phyloP scores from a whole-genome alignment of 35 echinoderm and acorn worm genomes.

The Acanthaster planci region DNA sequence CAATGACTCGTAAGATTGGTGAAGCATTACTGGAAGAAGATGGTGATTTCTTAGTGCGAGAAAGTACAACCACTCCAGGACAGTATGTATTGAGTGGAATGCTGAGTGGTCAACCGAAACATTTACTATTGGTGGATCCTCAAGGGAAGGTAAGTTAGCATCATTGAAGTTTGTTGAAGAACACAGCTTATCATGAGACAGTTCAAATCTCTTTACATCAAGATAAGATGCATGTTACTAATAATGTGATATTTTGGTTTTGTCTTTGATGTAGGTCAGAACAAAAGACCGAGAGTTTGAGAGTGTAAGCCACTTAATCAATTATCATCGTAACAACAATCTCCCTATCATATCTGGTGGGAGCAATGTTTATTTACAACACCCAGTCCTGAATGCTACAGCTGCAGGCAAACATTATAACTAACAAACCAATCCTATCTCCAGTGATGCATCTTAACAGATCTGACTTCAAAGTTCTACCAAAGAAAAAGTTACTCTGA shows the following conservation, averaged over 20 bases:
- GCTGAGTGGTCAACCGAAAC: constrained; percentile 91
- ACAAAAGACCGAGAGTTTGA: constrained; percentile 99
- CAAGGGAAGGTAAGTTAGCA: constrained; percentile 82
- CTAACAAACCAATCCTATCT: not conserved
- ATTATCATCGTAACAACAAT: constrained; percentile 90
- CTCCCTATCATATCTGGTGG: constrained; percentile 98
- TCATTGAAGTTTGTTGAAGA: too few species aligned
- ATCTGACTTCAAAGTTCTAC: too few species aligned
- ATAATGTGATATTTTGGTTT: not conserved
- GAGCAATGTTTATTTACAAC: constrained; percentile 83
- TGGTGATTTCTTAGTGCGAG: constrained; percentile 94
- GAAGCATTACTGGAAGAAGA: constrained; percentile 86
- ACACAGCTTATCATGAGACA: too few species aligned
- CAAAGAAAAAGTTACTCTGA: too few species aligned
- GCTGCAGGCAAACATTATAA: constrained; percentile 69
- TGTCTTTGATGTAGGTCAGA: constrained; percentile 66
- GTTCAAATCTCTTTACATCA: too few species aligned
- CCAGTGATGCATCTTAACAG: too few species aligned
- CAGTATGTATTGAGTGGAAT: constrained; percentile 99
- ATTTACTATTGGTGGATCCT: constrained; percentile 90
- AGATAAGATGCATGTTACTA: too few species aligned
- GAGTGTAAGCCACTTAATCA: constrained; percentile 91
- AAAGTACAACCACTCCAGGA: constrained; percentile 90
- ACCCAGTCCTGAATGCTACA: constrained; percentile 73
- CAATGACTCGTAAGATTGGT: constrained; percentile 83